Evolutionary conservation across 2,888 invertebrate genomes (phyloP).

Genomic region (Pollenia angustigena): DNA sequence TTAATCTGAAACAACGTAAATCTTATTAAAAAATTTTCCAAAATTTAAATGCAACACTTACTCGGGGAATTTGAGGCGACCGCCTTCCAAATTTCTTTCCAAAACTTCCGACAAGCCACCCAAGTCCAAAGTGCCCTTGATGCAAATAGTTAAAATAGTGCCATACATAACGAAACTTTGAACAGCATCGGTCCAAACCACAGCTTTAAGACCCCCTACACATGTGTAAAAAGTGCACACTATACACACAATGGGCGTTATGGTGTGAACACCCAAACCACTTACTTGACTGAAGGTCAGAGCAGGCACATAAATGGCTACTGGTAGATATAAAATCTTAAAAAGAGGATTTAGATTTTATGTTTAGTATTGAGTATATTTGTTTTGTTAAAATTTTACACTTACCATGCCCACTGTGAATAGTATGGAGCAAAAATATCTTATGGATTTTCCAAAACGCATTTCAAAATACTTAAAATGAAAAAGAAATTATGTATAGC

Average conservation of each 20-base stretch:
- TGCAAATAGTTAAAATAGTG: slow-evolving; percentile 89
- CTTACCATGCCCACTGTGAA: slow-evolving; percentile 89
- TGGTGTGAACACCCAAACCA: slow-evolving; percentile 91
- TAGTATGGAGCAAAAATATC: slow-evolving; percentile 89
- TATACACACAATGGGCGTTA: slow-evolving; percentile 92
- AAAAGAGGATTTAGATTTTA: slow-evolving; percentile 15
- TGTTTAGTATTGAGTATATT: background rate
- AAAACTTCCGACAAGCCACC: slow-evolving; percentile 88
- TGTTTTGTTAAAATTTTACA: slow-evolving; percentile 67
- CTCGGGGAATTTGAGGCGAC: slow-evolving; percentile 89
- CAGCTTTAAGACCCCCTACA: slow-evolving; percentile 92
- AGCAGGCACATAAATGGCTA: slow-evolving; percentile 89
- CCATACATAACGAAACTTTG: slow-evolving; percentile 91
- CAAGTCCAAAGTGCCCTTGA: slow-evolving; percentile 90
- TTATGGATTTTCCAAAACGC: slow-evolving; percentile 88
- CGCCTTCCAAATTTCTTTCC: slow-evolving; percentile 88
- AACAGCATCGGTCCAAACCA: slow-evolving; percentile 93
- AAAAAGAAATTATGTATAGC: background rate
- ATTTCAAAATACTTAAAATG: slow-evolving; percentile 85
- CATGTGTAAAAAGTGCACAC: slow-evolving; percentile 95
- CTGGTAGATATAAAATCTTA: slow-evolving; percentile 81
- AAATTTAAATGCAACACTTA: slow-evolving; percentile 81
- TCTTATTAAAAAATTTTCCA: background rate
- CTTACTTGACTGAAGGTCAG: slow-evolving; percentile 89
- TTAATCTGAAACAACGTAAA: slow-evolving; percentile 86